Evolutionary conservation across 2,888 invertebrate species (phyloP), one percentile per base, ranked within the genome.

Genomic region (Abrostola triplasia): DNA sequence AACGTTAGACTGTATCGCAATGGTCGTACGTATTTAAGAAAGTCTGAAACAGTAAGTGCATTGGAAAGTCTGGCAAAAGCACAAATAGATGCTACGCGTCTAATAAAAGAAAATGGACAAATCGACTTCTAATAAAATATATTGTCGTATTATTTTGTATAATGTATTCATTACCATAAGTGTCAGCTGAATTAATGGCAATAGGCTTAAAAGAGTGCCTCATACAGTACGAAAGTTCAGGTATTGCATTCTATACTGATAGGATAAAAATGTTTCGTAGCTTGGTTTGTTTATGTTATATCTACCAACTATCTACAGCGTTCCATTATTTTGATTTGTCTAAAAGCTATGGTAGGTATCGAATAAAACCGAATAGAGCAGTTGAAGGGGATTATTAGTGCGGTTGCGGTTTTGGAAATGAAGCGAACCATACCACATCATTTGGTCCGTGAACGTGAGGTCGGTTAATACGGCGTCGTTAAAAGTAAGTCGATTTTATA

Each of bases 361-460:
- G 47, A 12, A 57, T 64, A 58, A 68, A 67, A 42, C 41, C 7
- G 57, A 49, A 59, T 36, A 38, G 35, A 64, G 57, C 53, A 55
- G 60, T 67, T 65, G 60, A 70, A 52, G 70, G 72, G 49, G 77
- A 75, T 76, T 73, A 67, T 24, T 59, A 81, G 80, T 73, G 76
- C 77, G 79, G 74, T 82, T 87, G 89, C 70, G 88, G 90, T 86
- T 84, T 77, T 67, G 70, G 72, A 82, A 83, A 87, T 85, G 82
- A 87, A 85, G 79, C 81, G 81, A 79, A 84, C 75, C 80, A 81
- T 76, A 84, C 84, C 84, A 76, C 85, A 83, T 85, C 81, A 83
- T 86, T 87, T 83, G 77, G 83, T 79, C 79, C 80, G 82, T 76
- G 79, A 84, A 88, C 88, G 86, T 88, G 87, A 86, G 85, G 79